Percentiles rank a stretch among this genome's conserved stretches.
phyloP scores from a whole-genome alignment of 2,888 invertebrate species.

The Ctena decussata region DNA sequence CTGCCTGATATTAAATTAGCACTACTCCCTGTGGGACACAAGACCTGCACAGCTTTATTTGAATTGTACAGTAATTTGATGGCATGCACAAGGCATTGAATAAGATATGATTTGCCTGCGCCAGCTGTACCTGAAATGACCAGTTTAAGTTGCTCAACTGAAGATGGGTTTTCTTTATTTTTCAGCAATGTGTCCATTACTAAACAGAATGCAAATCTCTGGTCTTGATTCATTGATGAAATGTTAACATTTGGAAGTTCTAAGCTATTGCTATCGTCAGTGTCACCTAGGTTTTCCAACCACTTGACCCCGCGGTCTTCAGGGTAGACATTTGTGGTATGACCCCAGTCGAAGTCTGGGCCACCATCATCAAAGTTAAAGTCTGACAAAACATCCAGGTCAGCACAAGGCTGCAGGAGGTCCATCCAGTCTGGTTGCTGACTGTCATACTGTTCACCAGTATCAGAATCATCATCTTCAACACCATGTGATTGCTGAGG shows the following conservation, averaged over 20 bases:
- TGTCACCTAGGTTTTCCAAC: slow-evolving; percentile 25
- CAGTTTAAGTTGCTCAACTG: not conserved
- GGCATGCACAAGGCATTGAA: not conserved
- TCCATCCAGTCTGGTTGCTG: slow-evolving; percentile 66
- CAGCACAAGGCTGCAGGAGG: slow-evolving; percentile 42
- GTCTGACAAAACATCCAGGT: slow-evolving; percentile 18
- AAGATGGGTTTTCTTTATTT: not conserved
- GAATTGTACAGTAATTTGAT: not conserved
- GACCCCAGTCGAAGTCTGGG: slow-evolving; percentile 51
- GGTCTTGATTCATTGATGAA: not conserved
- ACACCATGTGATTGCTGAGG: not conserved
- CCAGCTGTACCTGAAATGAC: not conserved
- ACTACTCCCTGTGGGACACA: slow-evolving; percentile 37
- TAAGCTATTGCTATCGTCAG: not conserved
- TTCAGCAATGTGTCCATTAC: not conserved
- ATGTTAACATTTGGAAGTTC: slow-evolving; percentile 37
- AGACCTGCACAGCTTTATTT: slow-evolving; percentile 4
- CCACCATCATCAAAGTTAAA: slow-evolving; percentile 69
- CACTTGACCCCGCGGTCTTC: slow-evolving; percentile 31
- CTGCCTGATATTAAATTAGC: slow-evolving; percentile 60
- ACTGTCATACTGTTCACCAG: not conserved
- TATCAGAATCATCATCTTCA: not conserved
- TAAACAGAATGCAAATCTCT: not conserved
- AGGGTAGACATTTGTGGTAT: slow-evolving; percentile 28
- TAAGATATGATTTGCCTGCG: not conserved